Evolutionary conservation across 2,797 vertebrate species (phyloP).

Genomic region (Ciconia nigra): DNA sequence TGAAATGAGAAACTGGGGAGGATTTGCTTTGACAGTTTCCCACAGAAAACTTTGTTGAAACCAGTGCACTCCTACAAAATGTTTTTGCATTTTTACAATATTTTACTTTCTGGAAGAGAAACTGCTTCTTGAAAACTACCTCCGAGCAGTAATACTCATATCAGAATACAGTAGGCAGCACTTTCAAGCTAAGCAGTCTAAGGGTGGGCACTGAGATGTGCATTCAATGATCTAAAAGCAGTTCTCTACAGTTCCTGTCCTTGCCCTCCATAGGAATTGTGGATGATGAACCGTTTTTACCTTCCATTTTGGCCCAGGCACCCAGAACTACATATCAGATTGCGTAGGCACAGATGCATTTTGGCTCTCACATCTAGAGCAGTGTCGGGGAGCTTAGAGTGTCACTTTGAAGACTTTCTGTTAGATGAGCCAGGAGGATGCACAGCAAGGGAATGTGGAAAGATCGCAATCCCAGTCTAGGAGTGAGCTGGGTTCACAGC

Average conservation of each 20-base stretch:
- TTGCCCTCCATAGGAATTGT: neutral
- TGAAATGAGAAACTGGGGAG: neutral
- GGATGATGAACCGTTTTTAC: neutral
- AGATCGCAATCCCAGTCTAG: neutral
- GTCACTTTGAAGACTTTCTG: neutral
- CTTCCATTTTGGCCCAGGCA: neutral
- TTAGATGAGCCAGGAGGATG: neutral
- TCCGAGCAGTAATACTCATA: neutral
- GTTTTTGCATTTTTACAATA: neutral
- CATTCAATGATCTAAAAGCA: neutral
- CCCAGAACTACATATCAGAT: neutral
- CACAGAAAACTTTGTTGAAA: neutral
- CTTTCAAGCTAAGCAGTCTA: neutral
- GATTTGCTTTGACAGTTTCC: neutral
- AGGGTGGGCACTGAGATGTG: neutral
- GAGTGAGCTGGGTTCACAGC: neutral
- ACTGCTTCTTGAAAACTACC: neutral
- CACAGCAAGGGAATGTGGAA: neutral
- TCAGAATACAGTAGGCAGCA: neutral
- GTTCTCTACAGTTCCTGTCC: neutral
- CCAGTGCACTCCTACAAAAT: neutral
- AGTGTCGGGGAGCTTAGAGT: accelerated
- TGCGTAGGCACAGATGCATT: neutral
- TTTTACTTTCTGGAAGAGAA: neutral
- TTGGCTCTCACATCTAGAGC: neutral